These are phyloP conservation scores for Bombus difficillimus DNA, from an alignment of 1,140 invertebrate genomes.

Conservation along the genomic window DNA sequence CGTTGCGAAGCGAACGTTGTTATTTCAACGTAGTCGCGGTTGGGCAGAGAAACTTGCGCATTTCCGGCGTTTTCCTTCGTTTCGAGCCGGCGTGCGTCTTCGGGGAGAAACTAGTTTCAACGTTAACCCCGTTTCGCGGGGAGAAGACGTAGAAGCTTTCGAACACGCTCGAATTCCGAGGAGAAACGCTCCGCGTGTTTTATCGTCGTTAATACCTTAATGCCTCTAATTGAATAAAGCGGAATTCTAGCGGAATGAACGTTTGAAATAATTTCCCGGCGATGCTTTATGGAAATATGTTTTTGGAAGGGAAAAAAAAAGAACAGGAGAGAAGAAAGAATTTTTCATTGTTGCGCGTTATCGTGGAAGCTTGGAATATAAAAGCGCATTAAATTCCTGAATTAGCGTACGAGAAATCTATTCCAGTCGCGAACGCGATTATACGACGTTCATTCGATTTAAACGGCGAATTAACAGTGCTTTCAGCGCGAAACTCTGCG, in stretches of 20 bases:
- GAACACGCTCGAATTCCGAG: too few species aligned
- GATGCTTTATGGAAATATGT: neutral
- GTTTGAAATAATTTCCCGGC: neutral
- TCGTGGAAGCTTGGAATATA: neutral
- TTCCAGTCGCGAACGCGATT: neutral
- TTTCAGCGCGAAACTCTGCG: neutral
- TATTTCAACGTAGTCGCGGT: constrained; percentile 32
- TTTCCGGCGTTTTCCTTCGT: neutral
- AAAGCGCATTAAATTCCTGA: neutral
- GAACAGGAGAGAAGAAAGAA: too few species aligned
- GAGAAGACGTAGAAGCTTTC: too few species aligned
- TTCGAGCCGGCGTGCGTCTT: neutral
- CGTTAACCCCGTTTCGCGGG: constrained; percentile 7
- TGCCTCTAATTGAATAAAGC: neutral
- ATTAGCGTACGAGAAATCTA: neutral
- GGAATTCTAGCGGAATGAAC: neutral
- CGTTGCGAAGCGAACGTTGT: constrained; percentile 11
- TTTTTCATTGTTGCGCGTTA: neutral
- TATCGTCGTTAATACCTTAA: neutral
- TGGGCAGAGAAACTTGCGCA: neutral
- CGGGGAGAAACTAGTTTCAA: neutral
- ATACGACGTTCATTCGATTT: neutral
- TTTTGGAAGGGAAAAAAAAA: fast-evolving
- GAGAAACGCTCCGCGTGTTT: neutral
- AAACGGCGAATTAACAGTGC: constrained; percentile 10